Evolutionary conservation across 2,113 vertebrate genomes (phyloP), one percentile per base, ranked within the genome.

Genomic region (Callipepla californica): DNA sequence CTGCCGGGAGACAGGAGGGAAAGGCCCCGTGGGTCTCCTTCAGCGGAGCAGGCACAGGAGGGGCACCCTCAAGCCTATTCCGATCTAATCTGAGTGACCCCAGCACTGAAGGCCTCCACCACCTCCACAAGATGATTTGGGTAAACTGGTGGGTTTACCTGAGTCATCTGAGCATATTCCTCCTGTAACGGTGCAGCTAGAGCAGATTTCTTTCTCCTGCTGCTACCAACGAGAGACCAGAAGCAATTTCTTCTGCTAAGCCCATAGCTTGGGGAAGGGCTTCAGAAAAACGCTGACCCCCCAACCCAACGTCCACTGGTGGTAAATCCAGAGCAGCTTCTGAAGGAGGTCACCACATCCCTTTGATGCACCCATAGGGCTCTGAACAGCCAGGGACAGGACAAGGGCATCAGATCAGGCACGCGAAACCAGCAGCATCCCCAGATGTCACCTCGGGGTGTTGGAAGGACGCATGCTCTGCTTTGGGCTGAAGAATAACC

Each of bases 371-470:
- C 2, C 13, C 44, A 68, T 10, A 8, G 1, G 8, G 18, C 18
- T 18, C 65, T 63, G 79, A 9, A 19, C 82, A 88, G 55, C 3
- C 50, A 77, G 34, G 5, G 23, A 75, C 20, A 23, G 51, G 44
- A 22, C 61, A 74, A 88, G 34, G 34, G 9, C 7, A 8, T 30
- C 68, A 80, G 13, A 14, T 50, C 55, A 55, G 0, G 0, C 30
- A 61, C 13, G 47, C 0, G 1, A 80, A 61, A 63, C 21, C 47
- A 1, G 0, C 34, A 51, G 12, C 0, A 0, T 81, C 77, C 70
- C 45, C 77, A 65, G 0, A 77, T 0, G 0, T 12, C 4, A 1
- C 40, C 34, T 34, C 7, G 5, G 4, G 22, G 19, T 6, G 1
- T 44, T 40, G 0, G 0, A 15, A 79, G 9, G 26, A 81, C 47